Base-by-base conservation (phyloP, 2,888 invertebrate genomes). In the Drosophila sordidula region DNA sequence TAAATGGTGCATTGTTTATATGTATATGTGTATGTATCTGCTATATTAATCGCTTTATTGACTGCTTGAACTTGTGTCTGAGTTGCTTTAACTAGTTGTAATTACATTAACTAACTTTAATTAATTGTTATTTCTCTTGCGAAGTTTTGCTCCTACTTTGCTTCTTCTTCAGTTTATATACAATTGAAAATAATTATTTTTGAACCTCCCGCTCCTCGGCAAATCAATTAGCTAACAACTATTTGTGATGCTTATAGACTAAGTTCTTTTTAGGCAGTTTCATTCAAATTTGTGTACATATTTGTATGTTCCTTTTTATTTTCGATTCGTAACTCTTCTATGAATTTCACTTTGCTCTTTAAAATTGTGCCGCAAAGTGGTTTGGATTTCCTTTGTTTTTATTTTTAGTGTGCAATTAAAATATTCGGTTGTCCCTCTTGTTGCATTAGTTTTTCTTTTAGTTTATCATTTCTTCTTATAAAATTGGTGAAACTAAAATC, bases 71-170 rank as follows among this genome's bases (percentile, higher is more conserved):
- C 84, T 65, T 75, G 65, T 75, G 57, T 70, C 58, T 59, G 68
- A 65, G 59, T 87, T 61, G 52, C 51, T 52, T 72, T 76, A 70
- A 61, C 67, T 75, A 80, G 55, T 57, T 66, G 47, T 68, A 70
- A 64, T 63, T 69, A 74, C 62, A 50, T 79, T 85, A 85, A 67
- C 86, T 88, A 88, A 74, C 77, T 69, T 73, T 49, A 67, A 64
- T 73, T 88, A 78, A 71, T 67, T 65, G 51, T 63, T 78, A 71
- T 58, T 72, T 75, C 70, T 68, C 65, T 56, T 90, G 90, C 90
- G 90, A 90, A 90, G 90, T 90, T 90, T 87, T 90, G 91, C 91
- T 90, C 90, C 90, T 90, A 90, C 90, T 90, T 84, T 80, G 77
- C 82, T 67, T 72, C 56, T 41, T 6, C 14, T 22, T 64, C 18